Base-by-base conservation (phyloP, 2,888 invertebrate genomes). In the Mimachlamys varia region DNA sequence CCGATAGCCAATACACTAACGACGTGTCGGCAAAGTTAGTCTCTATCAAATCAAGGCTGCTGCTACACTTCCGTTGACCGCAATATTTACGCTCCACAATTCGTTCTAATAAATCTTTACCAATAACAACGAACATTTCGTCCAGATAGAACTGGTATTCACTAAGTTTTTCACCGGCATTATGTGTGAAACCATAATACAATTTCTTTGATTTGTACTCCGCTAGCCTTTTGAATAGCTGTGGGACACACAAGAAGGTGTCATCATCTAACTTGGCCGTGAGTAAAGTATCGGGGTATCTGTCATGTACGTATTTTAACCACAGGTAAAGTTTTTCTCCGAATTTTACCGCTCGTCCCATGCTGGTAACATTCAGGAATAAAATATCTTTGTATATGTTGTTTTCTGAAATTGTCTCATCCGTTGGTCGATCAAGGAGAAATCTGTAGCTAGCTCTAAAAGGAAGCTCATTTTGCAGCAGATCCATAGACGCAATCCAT, bases 51-150 rank as follows among this genome's bases (percentile, higher is more conserved):
- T 76, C 58, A 0, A 19, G 12, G 87, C 22, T 1, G 10, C n/a
- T 10, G n/a, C 58, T 13, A 5, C 88, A 87, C 27, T 37, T 15
- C 10, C 0, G 2, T 33, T 33, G 15, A 0, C 22, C 55, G 19
- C 91, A 91, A 38, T 88, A 89, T 38, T 10, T 89, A 33, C 88
- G 37, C 3, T 88, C 17, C 5, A 76, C 58, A 19, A 91, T 62
- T 55, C 89, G 50, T 62, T 88, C 37, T 12, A 91, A 33, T 13
- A 89, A 33, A 13, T 91, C 88, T 17, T 17, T 89, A 50, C 89
- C 89, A 27, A 91, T 22, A 88, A 89, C 91, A 13, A 91, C n/a
- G 76, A 91, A 89, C 88, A 89, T 89, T 37, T 89, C 91, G n/a
- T 91, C 91, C 17, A 91, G 33, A 22, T 50, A 33, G 44, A 27